These are phyloP conservation scores for Ctenochaetus hawaiiensis DNA, from an alignment of 2,797 vertebrate genomes.

Conservation along the genomic window DNA sequence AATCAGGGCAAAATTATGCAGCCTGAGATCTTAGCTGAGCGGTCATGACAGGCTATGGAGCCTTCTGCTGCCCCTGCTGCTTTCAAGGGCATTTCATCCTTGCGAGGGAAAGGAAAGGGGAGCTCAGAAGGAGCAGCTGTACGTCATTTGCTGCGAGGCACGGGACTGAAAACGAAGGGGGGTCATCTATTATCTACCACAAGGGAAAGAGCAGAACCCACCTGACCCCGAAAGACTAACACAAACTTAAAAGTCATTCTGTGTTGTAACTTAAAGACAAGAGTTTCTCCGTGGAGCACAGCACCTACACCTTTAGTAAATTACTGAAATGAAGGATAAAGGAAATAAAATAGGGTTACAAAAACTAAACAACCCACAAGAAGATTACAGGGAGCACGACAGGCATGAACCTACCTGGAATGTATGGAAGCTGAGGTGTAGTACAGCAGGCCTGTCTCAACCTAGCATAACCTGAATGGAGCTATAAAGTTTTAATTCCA, in stretches of 20 bases:
- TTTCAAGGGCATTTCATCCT: constrained; percentile 70
- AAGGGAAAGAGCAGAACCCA: constrained; percentile 18
- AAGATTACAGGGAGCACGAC: neutral
- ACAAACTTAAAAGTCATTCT: neutral
- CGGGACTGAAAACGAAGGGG: constrained; percentile 4
- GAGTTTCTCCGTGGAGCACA: neutral
- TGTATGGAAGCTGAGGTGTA: constrained; percentile 10
- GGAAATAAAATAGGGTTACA: neutral
- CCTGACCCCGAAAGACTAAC: constrained; percentile 18
- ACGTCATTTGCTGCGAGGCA: constrained; percentile 41
- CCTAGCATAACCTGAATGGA: constrained; percentile 2
- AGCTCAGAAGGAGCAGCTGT: constrained; percentile 45
- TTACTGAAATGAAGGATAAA: neutral
- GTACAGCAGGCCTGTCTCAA: constrained; percentile 31
- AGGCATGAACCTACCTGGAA: constrained; percentile 55
- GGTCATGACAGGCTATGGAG: constrained; percentile 51
- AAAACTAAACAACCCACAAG: neutral
- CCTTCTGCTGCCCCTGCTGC: constrained; percentile 43
- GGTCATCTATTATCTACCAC: constrained; percentile 23
- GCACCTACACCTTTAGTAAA: neutral
- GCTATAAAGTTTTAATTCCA: constrained; percentile 2
- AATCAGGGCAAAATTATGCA: constrained; percentile 40
- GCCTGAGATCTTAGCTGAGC: constrained; percentile 41
- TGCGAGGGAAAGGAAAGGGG: constrained; percentile 12
- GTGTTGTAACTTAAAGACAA: neutral